Base-by-base conservation (phyloP, 1,140 invertebrate genomes). In the Charaxes varanes region DNA sequence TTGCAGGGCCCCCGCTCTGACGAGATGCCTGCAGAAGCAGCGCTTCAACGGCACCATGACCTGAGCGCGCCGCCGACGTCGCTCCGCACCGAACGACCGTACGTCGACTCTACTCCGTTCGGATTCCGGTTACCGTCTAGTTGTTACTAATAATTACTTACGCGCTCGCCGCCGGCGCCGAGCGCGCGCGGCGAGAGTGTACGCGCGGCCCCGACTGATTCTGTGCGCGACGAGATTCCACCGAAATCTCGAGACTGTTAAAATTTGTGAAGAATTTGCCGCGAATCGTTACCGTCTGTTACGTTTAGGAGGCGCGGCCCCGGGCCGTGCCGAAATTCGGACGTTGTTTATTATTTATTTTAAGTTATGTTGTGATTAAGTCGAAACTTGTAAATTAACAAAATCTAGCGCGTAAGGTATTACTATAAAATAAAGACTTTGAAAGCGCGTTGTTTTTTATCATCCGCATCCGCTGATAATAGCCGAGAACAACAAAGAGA, bases 261-360 rank as follows among this genome's bases (percentile, higher is more conserved):
- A 17, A 37, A n/a, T n/a, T n/a, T n/a, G 44, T 41, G 37, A 63
- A 55, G 65, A 71, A 70, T 78, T 74, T 65, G 63, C 42, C 50
- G 42, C 31, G 47, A 33, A 56, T 42, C 33, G 56, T 37, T 60
- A 49, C 53, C 46, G 61, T 47, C 53, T 68, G 59, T 68, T 68
- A 53, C 46, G 34, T 43, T 52, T 52, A 56, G 52, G 53, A 56
- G 58, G 62, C 53, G 59, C 51, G 57, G 55, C 61, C 49, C 49
- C 47, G 53, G 31, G 18, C 35, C 26, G 53, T 60, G 59, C 56
- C 54, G 63, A 60, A 52, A 45, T 67, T 67, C 58, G 67, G 69
- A 70, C 58, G 69, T 76, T 82, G 73, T 73, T 67, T 68, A 77
- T 71, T 79, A 82, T 82, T 82, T 82, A 82, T 82, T 69, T 48